These are phyloP conservation scores for Pogona vitticeps DNA, from an alignment of 2,113 vertebrate genomes.

Conservation along the genomic window DNA sequence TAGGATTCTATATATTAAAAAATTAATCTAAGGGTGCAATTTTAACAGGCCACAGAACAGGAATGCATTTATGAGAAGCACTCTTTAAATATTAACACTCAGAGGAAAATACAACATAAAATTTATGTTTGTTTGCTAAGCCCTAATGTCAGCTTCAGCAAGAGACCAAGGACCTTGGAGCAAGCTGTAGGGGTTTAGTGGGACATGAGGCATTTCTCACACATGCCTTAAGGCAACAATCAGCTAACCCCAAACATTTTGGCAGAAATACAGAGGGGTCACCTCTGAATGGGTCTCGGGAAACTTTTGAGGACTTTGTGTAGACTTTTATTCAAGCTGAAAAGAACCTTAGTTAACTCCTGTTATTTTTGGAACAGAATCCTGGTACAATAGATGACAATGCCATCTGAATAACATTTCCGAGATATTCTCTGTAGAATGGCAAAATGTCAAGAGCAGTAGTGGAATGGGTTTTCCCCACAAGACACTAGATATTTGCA, in stretches of 20 bases:
- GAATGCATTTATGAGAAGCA: slow-evolving; percentile 46
- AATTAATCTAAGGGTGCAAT: slow-evolving; percentile 8
- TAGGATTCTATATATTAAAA: not conserved
- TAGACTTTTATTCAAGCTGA: not conserved
- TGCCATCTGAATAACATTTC: not conserved
- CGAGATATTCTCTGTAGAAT: not conserved
- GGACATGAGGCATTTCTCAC: slow-evolving; percentile 26
- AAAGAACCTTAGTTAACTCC: slow-evolving; percentile 16
- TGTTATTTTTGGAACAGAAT: slow-evolving; percentile 19
- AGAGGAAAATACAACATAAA: slow-evolving; percentile 35
- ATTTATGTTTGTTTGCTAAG: slow-evolving; percentile 56
- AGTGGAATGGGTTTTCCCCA: not conserved
- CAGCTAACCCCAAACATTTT: not conserved
- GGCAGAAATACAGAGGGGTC: not conserved
- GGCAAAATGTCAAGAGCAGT: not conserved
- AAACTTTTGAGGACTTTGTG: not conserved
- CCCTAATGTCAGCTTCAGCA: slow-evolving; percentile 38
- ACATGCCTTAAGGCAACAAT: slow-evolving; percentile 9
- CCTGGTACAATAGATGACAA: slow-evolving; percentile 20
- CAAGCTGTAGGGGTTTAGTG: slow-evolving; percentile 45
- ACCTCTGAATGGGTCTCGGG: not conserved
- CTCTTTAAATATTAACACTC: slow-evolving; percentile 61
- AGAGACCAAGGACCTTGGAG: slow-evolving; percentile 51
- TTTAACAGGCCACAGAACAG: slow-evolving; percentile 26
- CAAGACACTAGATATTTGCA: not conserved